These are phyloP conservation scores for Drosophila kohkoa DNA, from an alignment of 1,140 invertebrate genomes.

Conservation along the genomic window DNA sequence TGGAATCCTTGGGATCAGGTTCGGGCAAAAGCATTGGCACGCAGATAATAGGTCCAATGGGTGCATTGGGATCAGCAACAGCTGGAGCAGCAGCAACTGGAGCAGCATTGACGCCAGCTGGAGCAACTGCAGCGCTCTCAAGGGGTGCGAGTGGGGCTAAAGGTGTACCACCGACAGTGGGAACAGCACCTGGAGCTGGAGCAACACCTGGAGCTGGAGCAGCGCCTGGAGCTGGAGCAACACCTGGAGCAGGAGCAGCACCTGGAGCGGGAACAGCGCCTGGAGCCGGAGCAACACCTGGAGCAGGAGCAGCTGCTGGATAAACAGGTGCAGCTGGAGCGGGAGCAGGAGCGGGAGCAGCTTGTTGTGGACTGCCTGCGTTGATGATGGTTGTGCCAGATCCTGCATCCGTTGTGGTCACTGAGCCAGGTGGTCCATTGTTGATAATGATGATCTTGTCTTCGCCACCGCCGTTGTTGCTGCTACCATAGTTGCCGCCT, in stretches of 20 bases:
- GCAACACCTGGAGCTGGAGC: constrained; percentile 60
- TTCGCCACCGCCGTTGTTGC: constrained; percentile 44
- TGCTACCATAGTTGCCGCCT: constrained; percentile 42
- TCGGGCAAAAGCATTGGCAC: constrained; percentile 72
- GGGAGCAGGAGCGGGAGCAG: constrained; percentile 61
- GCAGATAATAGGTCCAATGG: constrained; percentile 72
- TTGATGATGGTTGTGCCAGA: constrained; percentile 76
- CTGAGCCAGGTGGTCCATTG: constrained; percentile 78
- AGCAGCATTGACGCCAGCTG: constrained; percentile 85
- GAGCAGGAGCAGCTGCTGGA: constrained; percentile 60
- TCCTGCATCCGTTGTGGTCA: constrained; percentile 68
- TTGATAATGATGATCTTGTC: constrained; percentile 83
- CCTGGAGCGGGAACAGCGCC: constrained; percentile 42
- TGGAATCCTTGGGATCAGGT: constrained; percentile 75
- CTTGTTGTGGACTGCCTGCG: constrained; percentile 53
- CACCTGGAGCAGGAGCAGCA: constrained; percentile 82
- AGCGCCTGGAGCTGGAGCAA: constrained; percentile 66
- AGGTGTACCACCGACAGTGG: constrained; percentile 10
- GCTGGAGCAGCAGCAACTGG: constrained; percentile 42
- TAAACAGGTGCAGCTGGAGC: constrained; percentile 69
- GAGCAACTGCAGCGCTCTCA: constrained; percentile 29
- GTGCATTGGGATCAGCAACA: constrained; percentile 57
- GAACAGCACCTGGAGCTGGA: constrained; percentile 56
- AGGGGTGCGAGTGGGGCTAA: background rate
- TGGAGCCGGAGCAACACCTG: constrained; percentile 78